Conservation (phyloP, 1,140 invertebrate species). For the Eriocheir sinensis region DNA sequence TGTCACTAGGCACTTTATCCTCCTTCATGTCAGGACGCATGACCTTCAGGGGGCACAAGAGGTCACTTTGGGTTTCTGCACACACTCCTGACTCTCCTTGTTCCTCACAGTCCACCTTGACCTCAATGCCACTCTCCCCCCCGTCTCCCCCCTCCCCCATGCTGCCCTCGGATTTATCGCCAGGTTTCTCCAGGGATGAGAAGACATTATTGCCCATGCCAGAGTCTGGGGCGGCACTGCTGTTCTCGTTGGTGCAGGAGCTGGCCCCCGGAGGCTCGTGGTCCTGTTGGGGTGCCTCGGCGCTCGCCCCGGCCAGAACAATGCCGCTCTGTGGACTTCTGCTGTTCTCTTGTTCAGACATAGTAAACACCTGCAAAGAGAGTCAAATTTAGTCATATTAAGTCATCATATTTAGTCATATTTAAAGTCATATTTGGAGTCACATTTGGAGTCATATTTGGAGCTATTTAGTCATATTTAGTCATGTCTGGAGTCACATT, state of each 20-base stretch:
- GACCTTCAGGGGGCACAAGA: neutral
- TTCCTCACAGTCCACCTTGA: neutral
- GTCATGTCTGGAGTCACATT: too few relatives aligned
- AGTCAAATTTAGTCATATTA: too few relatives aligned
- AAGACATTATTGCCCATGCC: constrained; percentile 70
- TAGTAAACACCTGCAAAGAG: constrained; percentile 60
- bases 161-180: constrained; percentile 49
- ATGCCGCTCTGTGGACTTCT: constrained; percentile 63
- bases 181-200: constrained; percentile 61
- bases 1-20: neutral
- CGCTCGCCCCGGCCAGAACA: neutral
- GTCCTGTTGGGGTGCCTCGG: neutral
- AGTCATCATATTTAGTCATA: too few relatives aligned
- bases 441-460: too few relatives aligned
- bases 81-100: neutral
- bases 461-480: too few relatives aligned
- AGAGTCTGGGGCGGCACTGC: constrained; percentile 48
- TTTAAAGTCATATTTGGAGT: too few relatives aligned
- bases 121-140: neutral
- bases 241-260: constrained; percentile 36
- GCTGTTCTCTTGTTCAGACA: constrained; percentile 74
- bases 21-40: neutral
- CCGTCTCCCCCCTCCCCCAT: neutral
- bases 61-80: neutral
- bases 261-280: neutral